phyloP scores from a whole-genome alignment of 2,113 vertebrate genomes.

The Stomatorhinus ivindoensis region DNA sequence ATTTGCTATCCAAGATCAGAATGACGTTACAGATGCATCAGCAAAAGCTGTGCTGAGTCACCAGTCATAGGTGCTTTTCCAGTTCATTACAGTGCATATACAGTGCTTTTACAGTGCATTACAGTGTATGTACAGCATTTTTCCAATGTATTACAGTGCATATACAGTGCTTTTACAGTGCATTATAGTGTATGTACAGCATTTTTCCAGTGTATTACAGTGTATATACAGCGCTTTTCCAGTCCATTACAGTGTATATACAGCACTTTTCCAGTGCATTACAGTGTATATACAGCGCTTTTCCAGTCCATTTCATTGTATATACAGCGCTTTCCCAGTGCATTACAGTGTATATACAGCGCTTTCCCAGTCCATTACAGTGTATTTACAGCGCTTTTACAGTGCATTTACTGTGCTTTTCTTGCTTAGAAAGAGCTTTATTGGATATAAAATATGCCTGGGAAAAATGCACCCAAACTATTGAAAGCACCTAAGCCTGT shows the following conservation, averaged over 20 bases:
- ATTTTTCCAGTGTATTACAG: background rate
- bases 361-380: no score
- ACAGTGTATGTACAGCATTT: no score
- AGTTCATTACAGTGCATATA: background rate
- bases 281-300: background rate
- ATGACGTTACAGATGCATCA: background rate
- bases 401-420: no score
- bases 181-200: no score
- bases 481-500: background rate
- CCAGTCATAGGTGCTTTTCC: background rate
- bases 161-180: no score
- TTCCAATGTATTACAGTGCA: background rate
- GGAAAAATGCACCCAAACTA: background rate
- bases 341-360: no score
- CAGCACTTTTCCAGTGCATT: background rate
- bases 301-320: no score
- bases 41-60: background rate
- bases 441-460: background rate
- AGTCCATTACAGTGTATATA: no score
- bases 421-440: background rate
- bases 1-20: background rate
- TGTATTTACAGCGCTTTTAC: no score
- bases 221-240: background rate
- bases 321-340: no score
- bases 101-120: no score